Percentiles rank a stretch among this genome's conserved stretches.
Conservation (phyloP, 2,113 vertebrate species). For the cat (Felis catus) region F.catus_Fca126_mat1.0 CM031413.1:65595501-65596000, state of each 20-base stretch:
- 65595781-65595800: background rate
- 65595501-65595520: background rate
- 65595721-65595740: background rate
- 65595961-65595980: accelerated
- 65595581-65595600: background rate
- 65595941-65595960: background rate
- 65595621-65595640: background rate
- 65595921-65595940: too few relatives aligned
- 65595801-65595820: accelerated
- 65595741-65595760: background rate
- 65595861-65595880: background rate
- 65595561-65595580: background rate
- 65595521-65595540: accelerated
- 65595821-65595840: background rate
- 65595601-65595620: too few relatives aligned
- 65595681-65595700: background rate
- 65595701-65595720: background rate
- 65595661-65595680: accelerated
- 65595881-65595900: background rate
- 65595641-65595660: too few relatives aligned
- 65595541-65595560: background rate
- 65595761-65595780: background rate
- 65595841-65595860: background rate
- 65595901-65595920: background rate
- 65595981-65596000: background rate